Base-by-base conservation (phyloP, 2,797 vertebrate species). In the Calcarius lapponicus region DNA sequence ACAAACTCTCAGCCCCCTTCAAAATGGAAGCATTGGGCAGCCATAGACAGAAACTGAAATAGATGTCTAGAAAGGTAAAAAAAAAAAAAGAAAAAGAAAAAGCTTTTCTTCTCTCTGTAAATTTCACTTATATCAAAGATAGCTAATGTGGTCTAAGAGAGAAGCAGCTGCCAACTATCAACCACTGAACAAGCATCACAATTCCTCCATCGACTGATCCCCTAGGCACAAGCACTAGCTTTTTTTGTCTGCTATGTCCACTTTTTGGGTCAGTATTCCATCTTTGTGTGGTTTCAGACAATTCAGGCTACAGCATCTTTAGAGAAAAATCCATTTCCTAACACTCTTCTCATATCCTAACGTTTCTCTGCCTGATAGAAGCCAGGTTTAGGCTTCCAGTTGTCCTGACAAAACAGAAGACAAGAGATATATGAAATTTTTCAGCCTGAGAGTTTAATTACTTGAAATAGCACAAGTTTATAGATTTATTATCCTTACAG, bases 1-100 rank as follows among this genome's bases (percentile, higher is more conserved):
- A 97, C 76, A 97, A 96, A 97, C 89, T 95, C 97, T 97, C 85
- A 95, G 61, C 28, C 62, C 69, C 50, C 57, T 88, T 94, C 78
- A 19, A 87, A 90, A 91, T 62, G 57, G 75, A 96, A 81, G 60
- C 60, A 86, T 73, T 89, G 85, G 93, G 38, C 93, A 96, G 91
- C 64, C 47, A 93, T 86, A 86, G 24, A 43, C 9, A 80, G 66
- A 74, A 65, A 81, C 31, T 22, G 16, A 17, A 62, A 76, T 17
- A 73, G 43, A 95, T 54, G 38, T 6, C 11, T 57, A 42, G 24
- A 29, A 61, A 51, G 86, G 28, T 1, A 6, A 13, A 29, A 13
- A 28, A 18, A 36, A 24, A 17, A 2, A 50, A 53, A 32, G 38
- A 2, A 32, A 48, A 42, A 8, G 1, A 1, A 6, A 21, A 25